Conservation (phyloP, 1,140 invertebrate genomes). For the Kradibia gibbosae region DNA sequence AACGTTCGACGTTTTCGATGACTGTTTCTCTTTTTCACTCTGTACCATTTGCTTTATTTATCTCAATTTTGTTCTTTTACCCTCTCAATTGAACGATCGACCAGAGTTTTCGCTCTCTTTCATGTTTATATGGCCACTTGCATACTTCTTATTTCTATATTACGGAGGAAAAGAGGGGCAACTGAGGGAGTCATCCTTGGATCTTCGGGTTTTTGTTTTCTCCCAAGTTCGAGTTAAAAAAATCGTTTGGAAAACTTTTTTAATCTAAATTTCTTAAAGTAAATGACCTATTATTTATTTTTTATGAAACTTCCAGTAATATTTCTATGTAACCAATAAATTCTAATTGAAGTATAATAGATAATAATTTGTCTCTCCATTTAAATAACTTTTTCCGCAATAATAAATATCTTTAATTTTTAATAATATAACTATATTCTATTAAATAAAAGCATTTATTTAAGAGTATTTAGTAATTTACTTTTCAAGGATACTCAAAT, state of each 20-base stretch:
- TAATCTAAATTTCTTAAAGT: background rate
- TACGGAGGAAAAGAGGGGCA: constrained; percentile 24
- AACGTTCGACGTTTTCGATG: constrained; percentile 25
- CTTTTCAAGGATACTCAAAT: too few relatives aligned
- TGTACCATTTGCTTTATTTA: background rate
- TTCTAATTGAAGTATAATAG: background rate
- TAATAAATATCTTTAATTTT: too few relatives aligned
- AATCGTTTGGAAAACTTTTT: background rate
- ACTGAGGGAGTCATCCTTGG: constrained; percentile 36
- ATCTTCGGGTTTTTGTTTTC: background rate
- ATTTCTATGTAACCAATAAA: background rate
- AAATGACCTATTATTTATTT: background rate
- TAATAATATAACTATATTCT: too few relatives aligned
- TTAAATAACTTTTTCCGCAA: background rate
- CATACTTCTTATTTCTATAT: constrained; percentile 43
- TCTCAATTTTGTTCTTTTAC: background rate
- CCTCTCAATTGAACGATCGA: constrained; percentile 34
- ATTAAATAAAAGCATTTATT: too few relatives aligned
- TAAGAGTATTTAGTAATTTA: too few relatives aligned
- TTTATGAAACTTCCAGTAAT: background rate
- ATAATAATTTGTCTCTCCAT: background rate
- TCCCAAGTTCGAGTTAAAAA: background rate
- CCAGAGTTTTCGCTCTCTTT: constrained; percentile 23
- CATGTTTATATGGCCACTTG: constrained; percentile 34
- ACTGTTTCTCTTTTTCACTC: background rate